Evolutionary conservation across 2,113 vertebrate species (phyloP).

Genomic region (Cottus gobio): DNA sequence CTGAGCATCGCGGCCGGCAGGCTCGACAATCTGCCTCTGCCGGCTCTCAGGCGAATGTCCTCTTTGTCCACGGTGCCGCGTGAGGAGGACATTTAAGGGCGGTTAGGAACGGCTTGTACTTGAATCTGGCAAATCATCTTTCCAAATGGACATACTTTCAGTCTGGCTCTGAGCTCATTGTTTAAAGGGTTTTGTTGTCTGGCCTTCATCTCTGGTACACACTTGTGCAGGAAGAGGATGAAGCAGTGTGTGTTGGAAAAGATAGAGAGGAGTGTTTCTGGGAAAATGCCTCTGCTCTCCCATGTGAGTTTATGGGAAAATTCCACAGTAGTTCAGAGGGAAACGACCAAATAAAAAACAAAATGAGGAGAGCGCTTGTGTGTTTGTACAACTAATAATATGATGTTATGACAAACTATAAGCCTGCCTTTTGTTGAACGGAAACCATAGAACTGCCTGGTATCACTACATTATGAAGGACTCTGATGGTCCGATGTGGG

Average conservation of each 20-base stretch:
- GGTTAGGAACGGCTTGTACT: constrained; percentile 14
- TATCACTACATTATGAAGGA: background rate
- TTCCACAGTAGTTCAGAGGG: constrained; percentile 51
- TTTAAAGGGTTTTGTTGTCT: constrained; percentile 39
- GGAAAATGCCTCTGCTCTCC: constrained; percentile 57
- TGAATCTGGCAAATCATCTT: constrained; percentile 15
- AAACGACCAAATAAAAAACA: constrained; percentile 24
- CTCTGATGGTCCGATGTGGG: background rate
- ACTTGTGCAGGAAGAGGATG: constrained; percentile 49
- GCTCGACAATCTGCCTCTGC: background rate
- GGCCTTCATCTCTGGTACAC: constrained; percentile 30
- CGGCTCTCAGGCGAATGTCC: constrained; percentile 1
- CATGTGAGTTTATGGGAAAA: constrained; percentile 54
- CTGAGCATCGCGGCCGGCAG: background rate
- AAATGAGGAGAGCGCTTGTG: background rate
- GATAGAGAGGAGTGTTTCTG: constrained; percentile 44
- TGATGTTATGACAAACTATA: constrained; percentile 52
- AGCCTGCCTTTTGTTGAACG: background rate
- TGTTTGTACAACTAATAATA: constrained; percentile 43
- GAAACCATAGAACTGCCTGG: background rate
- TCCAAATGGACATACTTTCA: constrained; percentile 13
- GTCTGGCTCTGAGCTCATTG: constrained; percentile 37
- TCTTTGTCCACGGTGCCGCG: constrained; percentile 30
- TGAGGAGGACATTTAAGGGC: constrained; percentile 16
- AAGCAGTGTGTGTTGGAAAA: constrained; percentile 31